Evolutionary conservation across 2,113 vertebrate genomes (phyloP).

Genomic region (Hipposideros armiger): DNA sequence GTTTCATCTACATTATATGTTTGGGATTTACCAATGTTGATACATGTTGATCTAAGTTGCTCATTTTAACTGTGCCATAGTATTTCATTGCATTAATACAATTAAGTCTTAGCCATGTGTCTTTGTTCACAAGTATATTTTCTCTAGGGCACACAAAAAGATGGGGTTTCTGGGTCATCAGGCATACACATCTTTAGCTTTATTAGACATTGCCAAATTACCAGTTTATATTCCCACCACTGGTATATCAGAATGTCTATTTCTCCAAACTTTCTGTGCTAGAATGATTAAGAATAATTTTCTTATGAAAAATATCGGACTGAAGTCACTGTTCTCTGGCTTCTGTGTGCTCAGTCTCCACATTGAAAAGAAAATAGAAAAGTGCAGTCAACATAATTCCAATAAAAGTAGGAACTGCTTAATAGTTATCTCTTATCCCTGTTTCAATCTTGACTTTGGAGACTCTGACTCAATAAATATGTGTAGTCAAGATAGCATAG

Average conservation of each 20-base stretch:
- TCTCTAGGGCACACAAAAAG: background rate
- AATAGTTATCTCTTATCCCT: slow-evolving; percentile 11
- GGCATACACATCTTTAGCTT: background rate
- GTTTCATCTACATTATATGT: background rate
- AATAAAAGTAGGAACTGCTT: background rate
- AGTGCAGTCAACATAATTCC: background rate
- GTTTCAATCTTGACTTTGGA: slow-evolving; percentile 26
- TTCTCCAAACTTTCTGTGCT: slow-evolving; percentile 1
- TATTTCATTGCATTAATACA: background rate
- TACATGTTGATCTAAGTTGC: background rate
- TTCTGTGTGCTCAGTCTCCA: background rate
- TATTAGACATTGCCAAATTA: background rate
- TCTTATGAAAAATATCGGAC: background rate
- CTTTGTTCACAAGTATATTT: slow-evolving; percentile 20
- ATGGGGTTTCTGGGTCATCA: background rate
- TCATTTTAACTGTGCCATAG: slow-evolving; percentile 13
- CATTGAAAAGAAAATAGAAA: slow-evolving; percentile 41
- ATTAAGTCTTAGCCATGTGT: background rate
- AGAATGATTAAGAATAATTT: background rate
- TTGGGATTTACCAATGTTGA: background rate
- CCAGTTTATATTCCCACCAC: background rate
- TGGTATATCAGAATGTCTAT: background rate
- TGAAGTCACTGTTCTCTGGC: background rate
- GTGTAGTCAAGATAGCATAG: background rate
- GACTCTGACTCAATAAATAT: background rate